Evolutionary conservation across 2,113 vertebrate genomes (phyloP).

Genomic region (Stegostoma tigrinum): DNA sequence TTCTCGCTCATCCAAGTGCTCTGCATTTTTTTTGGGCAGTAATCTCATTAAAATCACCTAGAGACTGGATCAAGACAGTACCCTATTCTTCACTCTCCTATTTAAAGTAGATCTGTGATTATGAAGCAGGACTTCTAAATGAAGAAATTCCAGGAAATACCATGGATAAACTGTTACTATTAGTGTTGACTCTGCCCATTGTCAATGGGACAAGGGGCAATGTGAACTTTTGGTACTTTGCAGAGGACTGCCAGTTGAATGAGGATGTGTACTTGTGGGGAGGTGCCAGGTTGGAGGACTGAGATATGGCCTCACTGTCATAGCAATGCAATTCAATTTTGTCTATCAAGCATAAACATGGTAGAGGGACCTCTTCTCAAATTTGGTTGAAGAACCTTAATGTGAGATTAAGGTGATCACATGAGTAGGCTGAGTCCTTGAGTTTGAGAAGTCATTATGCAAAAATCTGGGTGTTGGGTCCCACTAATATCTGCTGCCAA

Average conservation of each 20-base stretch:
- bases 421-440: background rate
- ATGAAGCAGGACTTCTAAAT: constrained; percentile 31
- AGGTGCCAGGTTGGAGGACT: background rate
- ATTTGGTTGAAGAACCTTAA: background rate
- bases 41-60: background rate
- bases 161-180: constrained; percentile 7
- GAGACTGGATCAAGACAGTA: background rate
- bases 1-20: background rate
- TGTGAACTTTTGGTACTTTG: background rate
- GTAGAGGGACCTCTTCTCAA: too few species aligned
- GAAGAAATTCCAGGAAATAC: background rate
- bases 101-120: constrained; percentile 15
- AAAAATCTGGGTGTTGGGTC: background rate
- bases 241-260: background rate
- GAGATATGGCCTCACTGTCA: background rate
- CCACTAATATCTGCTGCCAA: background rate
- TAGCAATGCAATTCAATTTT: background rate
- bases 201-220: background rate
- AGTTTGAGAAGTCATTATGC: constrained; percentile 2
- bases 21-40: background rate
- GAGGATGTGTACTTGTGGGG: background rate
- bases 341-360: background rate
- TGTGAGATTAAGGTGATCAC: background rate
- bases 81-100: background rate
- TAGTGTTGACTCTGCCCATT: background rate